Evolutionary conservation across 1,140 invertebrate genomes (phyloP).

Genomic region (Carposina sasakii): DNA sequence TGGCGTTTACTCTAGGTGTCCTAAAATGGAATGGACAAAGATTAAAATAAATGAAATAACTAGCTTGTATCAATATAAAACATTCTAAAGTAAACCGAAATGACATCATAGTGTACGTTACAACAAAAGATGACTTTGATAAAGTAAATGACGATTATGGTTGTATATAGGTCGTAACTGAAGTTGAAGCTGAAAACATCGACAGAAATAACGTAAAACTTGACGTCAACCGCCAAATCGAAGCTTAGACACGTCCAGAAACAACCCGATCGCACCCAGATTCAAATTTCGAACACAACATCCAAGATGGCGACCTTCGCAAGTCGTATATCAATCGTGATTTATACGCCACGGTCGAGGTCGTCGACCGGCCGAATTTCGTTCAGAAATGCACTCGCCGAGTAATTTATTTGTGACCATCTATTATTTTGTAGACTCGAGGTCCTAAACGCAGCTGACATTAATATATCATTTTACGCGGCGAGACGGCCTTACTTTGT

Average conservation of each 20-base stretch:
- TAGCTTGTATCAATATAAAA: too few species aligned
- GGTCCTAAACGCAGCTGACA: constrained; percentile 71
- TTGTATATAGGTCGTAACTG: too few species aligned
- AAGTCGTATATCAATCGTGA: constrained; percentile 63
- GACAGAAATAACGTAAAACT: constrained; percentile 25
- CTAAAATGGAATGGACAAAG: too few species aligned
- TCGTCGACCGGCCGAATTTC: constrained; percentile 69
- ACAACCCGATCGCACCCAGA: constrained; percentile 48
- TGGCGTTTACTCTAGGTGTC: too few species aligned
- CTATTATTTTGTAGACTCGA: constrained; percentile 72
- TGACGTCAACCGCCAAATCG: constrained; percentile 42
- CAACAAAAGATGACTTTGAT: too few species aligned
- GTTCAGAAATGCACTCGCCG: constrained; percentile 67
- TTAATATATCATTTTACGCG: constrained; percentile 72
- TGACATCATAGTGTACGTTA: too few species aligned
- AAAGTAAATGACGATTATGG: too few species aligned
- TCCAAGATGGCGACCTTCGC: constrained; percentile 69
- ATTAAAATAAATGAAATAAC: too few species aligned
- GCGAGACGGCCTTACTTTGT: constrained; percentile 41
- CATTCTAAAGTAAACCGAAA: too few species aligned
- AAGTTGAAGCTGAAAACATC: too few species aligned
- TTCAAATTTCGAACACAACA: constrained; percentile 65
- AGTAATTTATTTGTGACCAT: constrained; percentile 71
- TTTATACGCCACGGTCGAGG: constrained; percentile 68
- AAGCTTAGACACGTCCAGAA: constrained; percentile 43